Percentiles rank a stretch among this genome's conserved stretches.
These are phyloP conservation scores for Otus scops DNA, from an alignment of 2,797 vertebrate species.

Conservation along the genomic window DNA sequence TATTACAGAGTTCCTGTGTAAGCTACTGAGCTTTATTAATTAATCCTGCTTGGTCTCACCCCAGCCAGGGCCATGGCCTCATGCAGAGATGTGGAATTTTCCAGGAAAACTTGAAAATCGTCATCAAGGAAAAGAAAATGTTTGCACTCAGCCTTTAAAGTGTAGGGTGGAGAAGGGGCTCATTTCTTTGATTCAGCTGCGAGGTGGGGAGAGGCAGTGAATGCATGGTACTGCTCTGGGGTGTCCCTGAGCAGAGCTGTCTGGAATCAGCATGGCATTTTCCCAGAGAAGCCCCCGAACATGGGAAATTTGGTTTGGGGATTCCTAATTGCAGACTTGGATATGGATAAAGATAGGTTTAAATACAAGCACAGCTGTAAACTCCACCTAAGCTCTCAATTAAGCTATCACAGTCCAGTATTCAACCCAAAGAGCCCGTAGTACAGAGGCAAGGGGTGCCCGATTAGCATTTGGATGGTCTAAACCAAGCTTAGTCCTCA, in stretches of 20 bases:
- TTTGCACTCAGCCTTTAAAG: not conserved
- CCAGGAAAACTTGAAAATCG: constrained; percentile 88
- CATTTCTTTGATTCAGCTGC: not conserved
- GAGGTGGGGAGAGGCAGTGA: not conserved
- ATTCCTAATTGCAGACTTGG: not conserved
- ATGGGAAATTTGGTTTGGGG: not conserved
- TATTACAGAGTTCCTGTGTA: constrained; percentile 76
- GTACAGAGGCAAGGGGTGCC: not conserved
- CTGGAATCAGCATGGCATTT: not conserved
- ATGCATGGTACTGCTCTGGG: rapidly evolving
- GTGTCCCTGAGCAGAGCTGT: not conserved
- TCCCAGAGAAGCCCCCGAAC: not conserved
- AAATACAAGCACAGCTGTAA: not conserved
- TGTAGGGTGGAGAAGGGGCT: not conserved
- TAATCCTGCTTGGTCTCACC: constrained; percentile 71
- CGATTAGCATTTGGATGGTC: not conserved
- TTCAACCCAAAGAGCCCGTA: rapidly evolving
- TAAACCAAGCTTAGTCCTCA: not conserved
- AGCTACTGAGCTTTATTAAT: constrained; percentile 79
- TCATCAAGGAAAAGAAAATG: constrained; percentile 58
- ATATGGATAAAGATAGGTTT: not conserved
- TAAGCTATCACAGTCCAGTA: not conserved
- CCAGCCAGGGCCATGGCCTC: constrained; percentile 48
- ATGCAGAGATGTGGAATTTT: constrained; percentile 89
- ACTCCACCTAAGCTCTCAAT: not conserved